These are phyloP conservation scores for Chloropsis cyanopogon DNA, from an alignment of 2,113 vertebrate genomes.

Conservation along the genomic window DNA sequence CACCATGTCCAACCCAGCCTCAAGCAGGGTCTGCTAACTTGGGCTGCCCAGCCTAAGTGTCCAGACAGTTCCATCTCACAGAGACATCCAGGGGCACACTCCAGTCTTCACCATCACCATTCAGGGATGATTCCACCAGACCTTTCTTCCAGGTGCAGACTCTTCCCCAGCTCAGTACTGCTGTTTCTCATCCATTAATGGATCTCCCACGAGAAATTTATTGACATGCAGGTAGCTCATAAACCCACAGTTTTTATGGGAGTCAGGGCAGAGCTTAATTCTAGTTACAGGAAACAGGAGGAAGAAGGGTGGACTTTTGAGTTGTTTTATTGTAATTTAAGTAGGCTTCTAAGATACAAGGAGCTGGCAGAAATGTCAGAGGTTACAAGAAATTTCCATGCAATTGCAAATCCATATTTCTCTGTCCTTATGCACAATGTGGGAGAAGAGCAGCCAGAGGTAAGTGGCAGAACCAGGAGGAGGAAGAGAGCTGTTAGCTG, in stretches of 20 bases:
- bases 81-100: background rate
- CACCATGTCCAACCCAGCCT: rapidly evolving
- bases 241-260: background rate
- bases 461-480: constrained; percentile 22
- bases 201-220: background rate
- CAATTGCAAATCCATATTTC: background rate
- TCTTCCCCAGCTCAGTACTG: background rate
- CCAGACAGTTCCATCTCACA: background rate
- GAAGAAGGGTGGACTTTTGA: background rate
- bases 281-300: constrained; percentile 19
- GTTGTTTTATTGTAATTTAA: constrained; percentile 47
- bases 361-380: background rate
- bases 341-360: background rate
- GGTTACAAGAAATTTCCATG: background rate
- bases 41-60: background rate
- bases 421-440: background rate
- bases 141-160: background rate
- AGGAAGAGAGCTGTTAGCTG: background rate
- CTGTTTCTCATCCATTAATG: background rate
- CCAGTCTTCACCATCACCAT: background rate
- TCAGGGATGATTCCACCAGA: background rate
- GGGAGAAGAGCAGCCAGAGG: background rate
- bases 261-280: background rate
- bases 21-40: background rate
- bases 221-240: background rate